A percentile compares a stretch with the other conserved stretches of the same genome.
Evolutionary conservation across 2,888 invertebrate genomes (phyloP).

Genomic region (Pharmacophagus antenor): DNA sequence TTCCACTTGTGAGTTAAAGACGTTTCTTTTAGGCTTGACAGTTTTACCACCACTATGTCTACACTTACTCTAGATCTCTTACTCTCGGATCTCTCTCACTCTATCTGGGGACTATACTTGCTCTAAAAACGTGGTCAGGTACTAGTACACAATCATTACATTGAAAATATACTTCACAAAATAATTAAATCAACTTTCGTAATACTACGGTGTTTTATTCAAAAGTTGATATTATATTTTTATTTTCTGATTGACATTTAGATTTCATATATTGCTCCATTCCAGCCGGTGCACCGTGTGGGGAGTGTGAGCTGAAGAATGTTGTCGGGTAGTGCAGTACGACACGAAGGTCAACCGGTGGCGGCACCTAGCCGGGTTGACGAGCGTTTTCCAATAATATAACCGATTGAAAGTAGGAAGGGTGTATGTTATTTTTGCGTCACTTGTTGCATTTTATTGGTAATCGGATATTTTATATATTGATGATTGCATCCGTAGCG

Average conservation of each 20-base stretch:
- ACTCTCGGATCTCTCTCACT: no score
- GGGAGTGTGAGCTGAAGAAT: conserved; percentile 15
- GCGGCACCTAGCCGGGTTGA: conserved; percentile 17
- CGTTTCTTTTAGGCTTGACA: no score
- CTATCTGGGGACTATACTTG: no score
- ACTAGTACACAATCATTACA: not conserved
- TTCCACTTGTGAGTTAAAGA: no score
- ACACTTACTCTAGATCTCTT: no score
- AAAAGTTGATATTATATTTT: not conserved
- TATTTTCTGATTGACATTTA: conserved; percentile 18
- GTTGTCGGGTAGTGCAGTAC: conserved; percentile 13
- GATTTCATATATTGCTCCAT: conserved; percentile 9
- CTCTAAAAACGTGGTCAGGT: no score
- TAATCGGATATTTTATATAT: no score
- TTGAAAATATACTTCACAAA: not conserved
- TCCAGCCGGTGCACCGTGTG: not conserved
- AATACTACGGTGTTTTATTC: not conserved
- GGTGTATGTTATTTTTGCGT: not conserved
- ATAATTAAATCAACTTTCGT: not conserved
- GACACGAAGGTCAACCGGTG: conserved; percentile 18
- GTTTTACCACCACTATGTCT: no score
- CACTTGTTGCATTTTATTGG: no score
- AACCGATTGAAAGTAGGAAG: conserved; percentile 10
- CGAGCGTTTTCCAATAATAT: conserved; percentile 2
- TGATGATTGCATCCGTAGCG: no score